Base-by-base conservation (phyloP, 2,797 vertebrate genomes). In the Spinus pinus region DNA sequence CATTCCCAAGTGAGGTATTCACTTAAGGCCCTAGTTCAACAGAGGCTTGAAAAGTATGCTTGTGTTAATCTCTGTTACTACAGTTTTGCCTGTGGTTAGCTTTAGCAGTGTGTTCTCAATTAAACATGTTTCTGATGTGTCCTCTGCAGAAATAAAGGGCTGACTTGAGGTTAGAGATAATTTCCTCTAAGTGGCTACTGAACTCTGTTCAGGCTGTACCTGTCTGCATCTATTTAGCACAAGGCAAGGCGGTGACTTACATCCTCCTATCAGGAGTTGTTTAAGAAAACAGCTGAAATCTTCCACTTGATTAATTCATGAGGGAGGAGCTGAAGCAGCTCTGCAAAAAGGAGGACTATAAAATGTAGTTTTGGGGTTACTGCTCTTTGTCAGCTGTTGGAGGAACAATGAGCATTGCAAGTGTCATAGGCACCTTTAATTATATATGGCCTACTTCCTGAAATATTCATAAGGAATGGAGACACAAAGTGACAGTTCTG, bases 1-100 rank as follows among this genome's bases (percentile, higher is more conserved):
- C 0, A 0, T 70, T 96, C 77, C 81, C 77, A 79, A 56, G 37
- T 70, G 86, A 81, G 47, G 51, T 88, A 22, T 81, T 78, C 81
- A 85, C 69, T 88, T 61, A 53, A 81, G 70, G 22, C 53, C 41
- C 42, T 67, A 73, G 4, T 93, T 94, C 91, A 90, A 39, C 67
- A 71, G 60, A 51, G 30, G 70, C 70, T 94, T 86, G 94, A 64
- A 84, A 56, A 47, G 44, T 61, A 24, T 77, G 28, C 64, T 88
- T 41, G 51, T 62, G 62, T 93, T 90, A 91, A 93, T 93, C 70
- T 93, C 70, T 1, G 5, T 64, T 94, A 37, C 72, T 84, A 42
- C 56, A 81, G 42, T 91, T 90, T 93, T 88, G 85, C 82, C 70
- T 75, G 73, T 94, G 91, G 77, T 96, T 96, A 91, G 62, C 82